phyloP scores from a whole-genome alignment of 2,888 invertebrate species.

The Buathra laborator region DNA sequence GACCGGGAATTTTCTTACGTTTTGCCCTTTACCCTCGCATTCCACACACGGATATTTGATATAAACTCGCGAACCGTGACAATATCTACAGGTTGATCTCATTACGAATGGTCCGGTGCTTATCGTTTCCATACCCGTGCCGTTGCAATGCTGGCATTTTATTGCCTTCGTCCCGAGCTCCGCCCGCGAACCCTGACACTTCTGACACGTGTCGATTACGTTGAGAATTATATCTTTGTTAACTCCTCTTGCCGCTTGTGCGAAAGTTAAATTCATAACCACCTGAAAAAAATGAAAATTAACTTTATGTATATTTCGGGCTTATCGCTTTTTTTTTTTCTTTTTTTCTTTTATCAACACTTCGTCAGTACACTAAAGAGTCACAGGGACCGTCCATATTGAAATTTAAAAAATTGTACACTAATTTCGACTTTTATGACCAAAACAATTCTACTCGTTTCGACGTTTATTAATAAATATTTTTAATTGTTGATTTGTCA shows the following conservation, averaged over 20 bases:
- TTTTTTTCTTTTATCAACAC: too few species aligned
- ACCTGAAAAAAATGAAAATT: constrained; percentile 86
- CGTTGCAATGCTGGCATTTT: constrained; percentile 97
- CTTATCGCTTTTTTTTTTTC: too few species aligned
- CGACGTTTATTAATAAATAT: too few species aligned
- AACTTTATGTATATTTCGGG: too few species aligned
- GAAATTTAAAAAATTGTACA: not conserved
- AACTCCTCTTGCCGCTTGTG: constrained; percentile 97
- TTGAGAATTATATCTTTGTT: constrained; percentile 97
- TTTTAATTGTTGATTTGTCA: too few species aligned
- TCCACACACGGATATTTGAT: constrained; percentile 96
- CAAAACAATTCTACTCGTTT: too few species aligned
- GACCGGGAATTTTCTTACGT: constrained; percentile 86
- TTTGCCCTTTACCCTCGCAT: constrained; percentile 97
- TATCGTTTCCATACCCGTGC: constrained; percentile 97
- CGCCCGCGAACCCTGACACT: constrained; percentile 94
- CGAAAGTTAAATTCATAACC: constrained; percentile 95
- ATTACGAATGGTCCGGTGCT: constrained; percentile 97
- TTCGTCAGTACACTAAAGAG: too few species aligned
- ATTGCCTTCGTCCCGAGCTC: constrained; percentile 97
- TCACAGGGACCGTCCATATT: not conserved
- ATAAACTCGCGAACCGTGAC: constrained; percentile 93
- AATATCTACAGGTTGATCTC: constrained; percentile 97
- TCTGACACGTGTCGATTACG: constrained; percentile 96
- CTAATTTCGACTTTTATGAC: not conserved